Base-by-base conservation (phyloP, 2,888 invertebrate genomes). In the Protonemura montana region DNA sequence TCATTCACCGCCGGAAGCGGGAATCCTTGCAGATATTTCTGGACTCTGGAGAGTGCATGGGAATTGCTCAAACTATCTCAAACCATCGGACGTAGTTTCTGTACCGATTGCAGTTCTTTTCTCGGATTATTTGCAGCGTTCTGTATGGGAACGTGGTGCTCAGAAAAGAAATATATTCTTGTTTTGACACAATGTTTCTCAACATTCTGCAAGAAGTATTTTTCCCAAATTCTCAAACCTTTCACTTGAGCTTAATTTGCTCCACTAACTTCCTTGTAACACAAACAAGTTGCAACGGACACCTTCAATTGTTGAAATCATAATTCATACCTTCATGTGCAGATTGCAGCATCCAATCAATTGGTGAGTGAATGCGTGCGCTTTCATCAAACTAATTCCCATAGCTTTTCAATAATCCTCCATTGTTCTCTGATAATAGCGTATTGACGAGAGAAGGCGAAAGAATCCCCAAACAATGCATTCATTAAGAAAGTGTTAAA, bases 361-460 rank as follows among this genome's bases (percentile, higher is more conserved):
- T 78, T 78, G 78, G 59, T 21, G 7, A 59, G 21, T 78, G 78
- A 78, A 28, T 78, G 28, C 16, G 28, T 16, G 26, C 10, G 78
- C 78, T 78, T 78, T 78, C 7, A 78, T 78, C 13, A 16, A 78
- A 78, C 78, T 78, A 78, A 78, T 78, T 78, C 78, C 28, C 78
- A 78, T 78, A 59, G 78, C 30, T 29, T 81, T 30, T 81, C 81
- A 81, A 81, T 81, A 81, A 81, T 13, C 30, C 6, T 28, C 28
- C 81, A 81, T 81, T 81, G 81, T 81, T 81, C 81, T 78, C 5
- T 28, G 10, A 28, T 27, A 78, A 78, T 27, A 28, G n/a, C 78
- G 30, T 78, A 78, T 78, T 78, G 78, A 30, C 81, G 81, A 81
- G 28, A 81, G 81, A 81, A 28, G 81, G 28, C 30, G 81, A 81